Evolutionary conservation across 1,140 invertebrate species (phyloP).

Genomic region (Sarcophaga peregrina): DNA sequence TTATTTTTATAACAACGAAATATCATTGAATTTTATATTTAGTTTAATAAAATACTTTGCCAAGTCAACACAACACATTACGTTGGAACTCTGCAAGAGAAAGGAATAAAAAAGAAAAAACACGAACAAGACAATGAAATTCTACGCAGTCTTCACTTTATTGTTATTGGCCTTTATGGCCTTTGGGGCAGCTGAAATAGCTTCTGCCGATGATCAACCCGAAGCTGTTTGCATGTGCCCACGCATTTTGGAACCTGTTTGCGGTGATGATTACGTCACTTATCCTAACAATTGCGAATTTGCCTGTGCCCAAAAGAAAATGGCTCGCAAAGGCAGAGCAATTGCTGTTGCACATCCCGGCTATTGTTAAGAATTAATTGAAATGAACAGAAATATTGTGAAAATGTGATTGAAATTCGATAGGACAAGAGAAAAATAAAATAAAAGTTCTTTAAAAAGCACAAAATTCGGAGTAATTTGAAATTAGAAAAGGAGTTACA

Average conservation of each 20-base stretch:
- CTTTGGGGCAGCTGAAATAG: background rate
- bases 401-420: background rate
- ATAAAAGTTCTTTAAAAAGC: background rate
- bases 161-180: slow-evolving; percentile 26
- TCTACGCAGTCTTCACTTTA: slow-evolving; percentile 4
- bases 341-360: slow-evolving; percentile 48
- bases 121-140: slow-evolving; percentile 16
- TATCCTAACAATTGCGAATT: slow-evolving; percentile 57
- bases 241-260: slow-evolving; percentile 51
- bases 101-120: too few relatives aligned
- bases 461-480: too few relatives aligned
- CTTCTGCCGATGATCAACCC: background rate
- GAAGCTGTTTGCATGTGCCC: slow-evolving; percentile 51
- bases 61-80: background rate
- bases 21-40: background rate
- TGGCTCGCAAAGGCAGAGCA: slow-evolving; percentile 44
- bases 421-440: background rate
- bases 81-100: background rate
- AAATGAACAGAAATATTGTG: too few relatives aligned
- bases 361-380: slow-evolving; percentile 50
- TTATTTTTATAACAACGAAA: background rate
- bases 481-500: too few relatives aligned
- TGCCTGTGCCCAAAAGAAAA: slow-evolving; percentile 46
- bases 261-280: slow-evolving; percentile 52
- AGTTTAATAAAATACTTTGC: slow-evolving; percentile 11